A percentile compares a stretch with the other conserved stretches of the same genome.
Evolutionary conservation across 2,888 invertebrate species (phyloP).

Genomic region (Siphonodentalium dalli): DNA sequence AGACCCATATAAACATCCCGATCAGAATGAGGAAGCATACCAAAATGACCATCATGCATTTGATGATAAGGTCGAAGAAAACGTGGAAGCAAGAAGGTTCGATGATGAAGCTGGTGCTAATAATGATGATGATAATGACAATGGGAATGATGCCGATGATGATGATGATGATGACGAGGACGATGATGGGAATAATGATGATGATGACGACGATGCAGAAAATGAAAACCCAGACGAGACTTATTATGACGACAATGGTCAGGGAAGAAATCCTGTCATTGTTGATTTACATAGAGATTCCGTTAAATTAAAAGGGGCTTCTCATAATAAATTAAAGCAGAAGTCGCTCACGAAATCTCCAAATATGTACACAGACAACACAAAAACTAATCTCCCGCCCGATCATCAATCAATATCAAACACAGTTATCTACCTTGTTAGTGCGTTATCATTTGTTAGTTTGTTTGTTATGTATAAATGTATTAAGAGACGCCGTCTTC

Average conservation of each 20-base stretch:
- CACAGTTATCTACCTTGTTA: too few relatives aligned
- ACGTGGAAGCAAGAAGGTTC: constrained; percentile 35
- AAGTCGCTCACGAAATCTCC: too few relatives aligned
- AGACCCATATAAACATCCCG: constrained; percentile 29
- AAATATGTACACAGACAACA: too few relatives aligned
- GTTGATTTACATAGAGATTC: too few relatives aligned
- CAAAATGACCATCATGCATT: constrained; percentile 19
- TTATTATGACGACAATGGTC: too few relatives aligned
- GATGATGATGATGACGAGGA: constrained; percentile 28
- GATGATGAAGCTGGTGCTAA: constrained; percentile 31
- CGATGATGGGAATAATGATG: constrained; percentile 13
- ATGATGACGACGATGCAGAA: constrained; percentile 23
- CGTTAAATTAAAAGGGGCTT: too few relatives aligned
- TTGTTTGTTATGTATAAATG: constrained; percentile 48
- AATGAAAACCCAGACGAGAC: constrained; percentile 14
- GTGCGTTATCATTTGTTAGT: constrained; percentile 28
- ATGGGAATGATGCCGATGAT: constrained; percentile 27
- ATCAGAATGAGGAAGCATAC: constrained; percentile 29
- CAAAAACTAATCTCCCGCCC: too few relatives aligned
- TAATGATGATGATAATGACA: constrained; percentile 33
- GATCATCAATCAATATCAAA: too few relatives aligned
- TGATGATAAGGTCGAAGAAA: constrained; percentile 30
- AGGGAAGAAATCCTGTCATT: too few relatives aligned
- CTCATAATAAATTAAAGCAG: too few relatives aligned
- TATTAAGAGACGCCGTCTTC: constrained; percentile 45